phyloP scores from a whole-genome alignment of 2,113 vertebrate species.

The Mesoclemmys tuberculata region DNA sequence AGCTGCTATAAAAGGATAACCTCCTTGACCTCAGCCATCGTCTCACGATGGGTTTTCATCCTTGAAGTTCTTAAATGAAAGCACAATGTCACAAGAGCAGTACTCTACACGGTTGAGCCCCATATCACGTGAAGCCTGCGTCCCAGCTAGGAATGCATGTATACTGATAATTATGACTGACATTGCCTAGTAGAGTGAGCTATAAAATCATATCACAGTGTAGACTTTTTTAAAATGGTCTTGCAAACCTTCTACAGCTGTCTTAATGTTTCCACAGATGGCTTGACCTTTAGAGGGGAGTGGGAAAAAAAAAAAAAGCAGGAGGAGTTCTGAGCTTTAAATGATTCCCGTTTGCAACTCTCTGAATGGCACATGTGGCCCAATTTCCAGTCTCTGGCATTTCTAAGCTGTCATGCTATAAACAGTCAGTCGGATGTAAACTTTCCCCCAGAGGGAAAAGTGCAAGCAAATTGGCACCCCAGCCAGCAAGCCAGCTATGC shows the following conservation, averaged over 20 bases:
- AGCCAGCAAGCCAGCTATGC: neutral
- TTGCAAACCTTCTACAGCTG: slow-evolving; percentile 58
- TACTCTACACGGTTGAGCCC: slow-evolving; percentile 16
- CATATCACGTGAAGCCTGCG: slow-evolving; percentile 38
- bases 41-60: slow-evolving; percentile 13
- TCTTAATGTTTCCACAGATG: slow-evolving; percentile 63
- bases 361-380: slow-evolving; percentile 45
- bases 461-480: neutral
- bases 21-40: slow-evolving; percentile 40
- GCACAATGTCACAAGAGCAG: slow-evolving; percentile 19
- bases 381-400: slow-evolving; percentile 56
- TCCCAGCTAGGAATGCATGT: slow-evolving; percentile 42
- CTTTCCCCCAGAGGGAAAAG: neutral
- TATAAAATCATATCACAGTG: slow-evolving; percentile 46
- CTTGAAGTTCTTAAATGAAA: slow-evolving; percentile 35
- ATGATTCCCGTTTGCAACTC: slow-evolving; percentile 61
- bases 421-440: slow-evolving; percentile 46
- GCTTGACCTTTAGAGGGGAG: slow-evolving; percentile 58
- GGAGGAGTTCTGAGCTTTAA: slow-evolving; percentile 41
- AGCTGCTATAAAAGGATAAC: slow-evolving; percentile 25
- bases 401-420: slow-evolving; percentile 48
- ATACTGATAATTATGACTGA: slow-evolving; percentile 56
- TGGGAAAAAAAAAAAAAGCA: neutral
- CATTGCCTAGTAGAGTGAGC: slow-evolving; percentile 42
- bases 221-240: slow-evolving; percentile 35